Evolutionary conservation across 2,113 vertebrate genomes (phyloP), one percentile per base, ranked within the genome.

Genomic region (Loxodonta africana): DNA sequence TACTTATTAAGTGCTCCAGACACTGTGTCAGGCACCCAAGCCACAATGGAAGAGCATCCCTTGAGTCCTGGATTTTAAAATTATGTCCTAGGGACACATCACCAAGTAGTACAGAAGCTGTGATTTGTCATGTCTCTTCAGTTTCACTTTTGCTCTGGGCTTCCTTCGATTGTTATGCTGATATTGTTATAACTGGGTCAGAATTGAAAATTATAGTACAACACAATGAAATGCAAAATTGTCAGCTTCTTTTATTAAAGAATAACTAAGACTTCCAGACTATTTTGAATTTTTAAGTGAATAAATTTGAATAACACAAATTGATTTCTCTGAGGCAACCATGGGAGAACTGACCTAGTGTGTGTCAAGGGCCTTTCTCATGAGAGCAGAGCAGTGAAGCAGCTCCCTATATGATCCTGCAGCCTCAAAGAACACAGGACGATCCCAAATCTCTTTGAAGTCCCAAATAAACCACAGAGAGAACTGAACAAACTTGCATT

Each of bases 281-380:
- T 71, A 71, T 5, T 88, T 82, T 51, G 87, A 71, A 83, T 6
- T 44, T 96, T 33, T 41, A 74, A 86, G 77, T 76, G 48, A 83
- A 94, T 71, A 95, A n/a, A 93, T 93, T 23, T 71, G 5, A 96
- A 76, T 11, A 67, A 69, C 25, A 88, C 0, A 85, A 84, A 71
- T 62, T 48, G 11, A 92, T 96, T 88, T 81, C 46, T 89, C 33
- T 57, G 37, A 89, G n/a, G 63, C 11, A 57, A 84, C 28, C 44
- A 20, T 41, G n/a, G 44, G 60, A 33, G 23, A 81, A 83, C 8
- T 67, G 18, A 89, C 7, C 33, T 46, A 57, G 2, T 46, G 48
- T 41, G 20, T 44, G 25, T 37, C 53, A 11, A 2, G 28, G 14
- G 3, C 9, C 46, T 91, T 95, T 63, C 20, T 74, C 78, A 60